phyloP scores from a whole-genome alignment of 2,797 vertebrate species.

The Glyptemys insculpta region DNA sequence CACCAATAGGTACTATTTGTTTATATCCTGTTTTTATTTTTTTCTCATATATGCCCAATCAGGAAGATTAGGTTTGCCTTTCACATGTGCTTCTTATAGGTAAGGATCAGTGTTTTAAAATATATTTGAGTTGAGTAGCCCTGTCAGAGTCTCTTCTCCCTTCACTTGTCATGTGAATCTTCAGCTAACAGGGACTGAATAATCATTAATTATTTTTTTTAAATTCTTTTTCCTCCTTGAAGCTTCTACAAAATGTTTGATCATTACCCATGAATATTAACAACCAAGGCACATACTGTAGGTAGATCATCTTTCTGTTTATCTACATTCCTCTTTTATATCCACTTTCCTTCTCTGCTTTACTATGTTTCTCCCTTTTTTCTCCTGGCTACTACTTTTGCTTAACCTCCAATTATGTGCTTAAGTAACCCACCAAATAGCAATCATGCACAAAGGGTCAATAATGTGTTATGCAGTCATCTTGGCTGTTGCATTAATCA shows the following conservation, averaged over 20 bases:
- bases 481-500: background rate
- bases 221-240: background rate
- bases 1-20: background rate
- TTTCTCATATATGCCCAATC: background rate
- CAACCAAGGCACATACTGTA: background rate
- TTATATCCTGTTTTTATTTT: background rate
- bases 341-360: background rate
- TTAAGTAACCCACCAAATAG: background rate
- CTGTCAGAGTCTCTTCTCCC: background rate
- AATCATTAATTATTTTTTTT: background rate
- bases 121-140: background rate
- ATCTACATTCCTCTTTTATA: background rate
- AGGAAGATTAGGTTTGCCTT: background rate
- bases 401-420: background rate
- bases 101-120: background rate
- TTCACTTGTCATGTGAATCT: background rate
- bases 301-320: background rate
- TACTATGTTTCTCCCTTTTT: background rate
- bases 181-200: background rate
- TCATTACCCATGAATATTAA: background rate
- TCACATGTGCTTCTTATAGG: background rate
- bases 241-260: background rate
- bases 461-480: background rate
- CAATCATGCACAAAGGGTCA: background rate
- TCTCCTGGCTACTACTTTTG: background rate